Evolutionary conservation across 2,113 vertebrate species (phyloP), one percentile per base, ranked within the genome.

Genomic region (Prietella phreatophila): DNA sequence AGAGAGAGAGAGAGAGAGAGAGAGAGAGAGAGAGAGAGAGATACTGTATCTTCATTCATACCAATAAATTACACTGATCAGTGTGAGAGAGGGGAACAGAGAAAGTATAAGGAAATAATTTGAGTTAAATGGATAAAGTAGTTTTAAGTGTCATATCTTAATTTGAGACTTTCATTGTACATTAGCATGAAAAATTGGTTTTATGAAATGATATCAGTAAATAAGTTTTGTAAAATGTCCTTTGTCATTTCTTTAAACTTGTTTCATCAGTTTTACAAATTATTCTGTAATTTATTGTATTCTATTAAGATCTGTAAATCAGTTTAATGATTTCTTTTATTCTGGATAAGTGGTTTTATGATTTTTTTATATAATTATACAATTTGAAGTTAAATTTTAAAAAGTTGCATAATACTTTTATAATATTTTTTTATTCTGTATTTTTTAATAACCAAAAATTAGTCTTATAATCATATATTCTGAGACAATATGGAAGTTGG

Each of bases 1-100:
- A 53, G 53, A 86, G 30, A 86, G 25, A 56, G 53, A 67, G 33
- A 56, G 39, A 81, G 61, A 83, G 22, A 81, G 36, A 75, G 71
- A 73, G 55, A 73, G 15, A 88, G 15, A 47, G 36, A 83, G 22
- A 65, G 15, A 42, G 39, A 73, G 42, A 42, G 53, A 65, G 15
- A 42, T 22, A 73, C 10, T 22, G n/a, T 39, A 39, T 20, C 36
- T 42, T 42, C 17, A 75, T 75, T 42, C 20, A 75, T 22, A 75
- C 3, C 17, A 39, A 30, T 33, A 69, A 69, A 69, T 15, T 65
- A 36, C 67, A 71, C n/a, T 33, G 63, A n/a, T 3, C n/a, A 69
- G 4, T 30, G 42, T 47, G 42, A 7, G 42, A 47, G 42, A 47
- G 42, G 42, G 42, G 42, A 47, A 47, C 4, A 47, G 42, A 47